Conservation (phyloP, 2,888 invertebrate species). For the Gastracanthus pulcherrimus region DNA sequence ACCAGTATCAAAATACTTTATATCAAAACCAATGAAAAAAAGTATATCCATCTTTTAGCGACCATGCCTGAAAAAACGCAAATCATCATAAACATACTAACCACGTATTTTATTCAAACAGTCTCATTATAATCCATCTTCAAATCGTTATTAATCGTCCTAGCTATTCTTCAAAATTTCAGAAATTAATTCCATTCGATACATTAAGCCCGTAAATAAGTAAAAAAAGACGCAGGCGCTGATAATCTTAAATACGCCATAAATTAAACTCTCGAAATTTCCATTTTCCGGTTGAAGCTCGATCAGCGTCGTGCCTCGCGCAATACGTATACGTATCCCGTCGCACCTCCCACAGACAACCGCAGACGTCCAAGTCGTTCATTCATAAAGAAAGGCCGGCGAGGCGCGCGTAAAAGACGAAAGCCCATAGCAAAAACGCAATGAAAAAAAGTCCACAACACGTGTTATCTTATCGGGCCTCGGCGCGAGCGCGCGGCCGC, state of each 20-base stretch:
- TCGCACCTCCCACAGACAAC: constrained; percentile 24
- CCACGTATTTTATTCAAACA: too few relatives aligned
- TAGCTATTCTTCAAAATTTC: not conserved
- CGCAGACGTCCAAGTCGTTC: not conserved
- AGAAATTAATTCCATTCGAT: constrained; percentile 22
- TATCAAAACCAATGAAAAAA: not conserved
- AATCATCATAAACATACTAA: not conserved
- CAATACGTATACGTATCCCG: not conserved
- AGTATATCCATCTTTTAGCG: not conserved
- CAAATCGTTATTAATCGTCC: not conserved
- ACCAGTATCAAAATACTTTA: not conserved
- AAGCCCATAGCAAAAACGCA: not conserved
- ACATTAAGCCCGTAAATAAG: not conserved
- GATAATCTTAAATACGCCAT: constrained; percentile 35
- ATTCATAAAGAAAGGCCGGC: constrained; percentile 14
- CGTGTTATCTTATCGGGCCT: constrained; percentile 41
- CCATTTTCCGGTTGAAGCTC: constrained; percentile 23
- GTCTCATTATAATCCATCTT: not conserved
- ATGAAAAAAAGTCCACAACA: not conserved
- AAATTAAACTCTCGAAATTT: constrained; percentile 42
- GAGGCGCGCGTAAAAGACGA: not conserved
- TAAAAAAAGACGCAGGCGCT: not conserved
- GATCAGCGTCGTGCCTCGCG: not conserved
- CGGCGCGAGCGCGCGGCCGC: not conserved
- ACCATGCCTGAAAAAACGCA: not conserved